Conservation (phyloP, 2,797 vertebrate species). For the Pteronotus mesoamericanus region DNA sequence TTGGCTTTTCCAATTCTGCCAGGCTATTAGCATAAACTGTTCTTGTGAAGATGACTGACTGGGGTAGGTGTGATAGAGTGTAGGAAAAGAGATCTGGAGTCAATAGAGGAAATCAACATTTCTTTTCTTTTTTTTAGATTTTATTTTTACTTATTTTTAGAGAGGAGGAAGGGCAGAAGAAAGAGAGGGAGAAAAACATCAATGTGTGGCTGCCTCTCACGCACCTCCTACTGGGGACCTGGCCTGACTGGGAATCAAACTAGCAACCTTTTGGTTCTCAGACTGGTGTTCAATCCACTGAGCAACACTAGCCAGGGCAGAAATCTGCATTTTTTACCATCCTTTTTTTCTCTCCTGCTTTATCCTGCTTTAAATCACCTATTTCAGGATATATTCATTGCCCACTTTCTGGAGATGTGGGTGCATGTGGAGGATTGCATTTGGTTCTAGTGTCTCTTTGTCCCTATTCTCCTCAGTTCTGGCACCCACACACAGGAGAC, state of each 20-base stretch:
- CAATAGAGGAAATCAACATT: slow-evolving; percentile 17
- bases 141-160: too few species aligned
- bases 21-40: slow-evolving; percentile 17
- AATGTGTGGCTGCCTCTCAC: too few species aligned
- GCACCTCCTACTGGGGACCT: too few species aligned
- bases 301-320: too few species aligned
- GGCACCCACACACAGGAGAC: background rate
- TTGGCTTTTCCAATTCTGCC: background rate
- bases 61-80: background rate
- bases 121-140: too few species aligned
- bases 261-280: too few species aligned
- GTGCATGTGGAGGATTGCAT: background rate
- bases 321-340: background rate
- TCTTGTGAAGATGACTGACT: background rate
- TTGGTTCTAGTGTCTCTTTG: slow-evolving; percentile 15
- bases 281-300: too few species aligned
- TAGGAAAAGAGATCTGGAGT: background rate
- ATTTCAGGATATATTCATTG: slow-evolving; percentile 15
- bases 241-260: too few species aligned
- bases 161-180: too few species aligned
- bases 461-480: background rate
- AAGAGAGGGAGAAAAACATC: too few species aligned
- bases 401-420: background rate
- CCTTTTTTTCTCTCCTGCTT: background rate
- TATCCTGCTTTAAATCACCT: background rate